Percentiles rank a stretch among this genome's conserved stretches.
These are phyloP conservation scores for Bubo blakistoni DNA, from an alignment of 2,113 vertebrate genomes.

Conservation along the genomic window DNA sequence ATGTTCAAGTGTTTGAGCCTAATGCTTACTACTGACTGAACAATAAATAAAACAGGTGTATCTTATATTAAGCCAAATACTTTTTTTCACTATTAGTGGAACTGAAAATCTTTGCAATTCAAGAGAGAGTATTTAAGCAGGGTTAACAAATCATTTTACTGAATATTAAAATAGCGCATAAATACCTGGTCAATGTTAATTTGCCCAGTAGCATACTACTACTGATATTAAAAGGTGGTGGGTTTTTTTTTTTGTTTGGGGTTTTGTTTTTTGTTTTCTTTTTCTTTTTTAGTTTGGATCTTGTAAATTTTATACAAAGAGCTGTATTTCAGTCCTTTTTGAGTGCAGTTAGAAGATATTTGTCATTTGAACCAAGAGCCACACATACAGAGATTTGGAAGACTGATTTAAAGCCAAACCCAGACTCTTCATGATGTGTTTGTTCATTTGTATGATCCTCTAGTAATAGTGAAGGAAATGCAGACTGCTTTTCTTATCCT, in stretches of 20 bases:
- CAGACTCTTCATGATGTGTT: background rate
- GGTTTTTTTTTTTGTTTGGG: fast-evolving
- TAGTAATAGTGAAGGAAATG: background rate
- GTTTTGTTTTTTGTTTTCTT: background rate
- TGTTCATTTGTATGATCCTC: background rate
- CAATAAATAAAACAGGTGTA: background rate
- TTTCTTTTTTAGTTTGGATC: background rate
- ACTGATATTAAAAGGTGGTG: background rate
- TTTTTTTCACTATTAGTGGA: background rate
- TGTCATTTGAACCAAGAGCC: background rate
- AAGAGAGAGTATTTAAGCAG: background rate
- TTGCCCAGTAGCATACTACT: background rate
- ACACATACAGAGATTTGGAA: background rate
- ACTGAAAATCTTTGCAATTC: background rate
- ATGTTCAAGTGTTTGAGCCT: background rate
- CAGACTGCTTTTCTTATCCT: background rate
- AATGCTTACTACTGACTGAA: background rate
- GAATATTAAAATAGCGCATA: background rate
- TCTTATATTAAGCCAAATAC: background rate
- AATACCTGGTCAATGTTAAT: background rate
- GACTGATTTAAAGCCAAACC: background rate
- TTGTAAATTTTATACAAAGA: background rate
- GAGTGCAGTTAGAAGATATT: background rate
- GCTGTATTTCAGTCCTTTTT: background rate
- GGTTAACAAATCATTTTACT: background rate